Base-by-base conservation (phyloP, 2,113 vertebrate genomes). In the Amblyornis subalaris region DNA sequence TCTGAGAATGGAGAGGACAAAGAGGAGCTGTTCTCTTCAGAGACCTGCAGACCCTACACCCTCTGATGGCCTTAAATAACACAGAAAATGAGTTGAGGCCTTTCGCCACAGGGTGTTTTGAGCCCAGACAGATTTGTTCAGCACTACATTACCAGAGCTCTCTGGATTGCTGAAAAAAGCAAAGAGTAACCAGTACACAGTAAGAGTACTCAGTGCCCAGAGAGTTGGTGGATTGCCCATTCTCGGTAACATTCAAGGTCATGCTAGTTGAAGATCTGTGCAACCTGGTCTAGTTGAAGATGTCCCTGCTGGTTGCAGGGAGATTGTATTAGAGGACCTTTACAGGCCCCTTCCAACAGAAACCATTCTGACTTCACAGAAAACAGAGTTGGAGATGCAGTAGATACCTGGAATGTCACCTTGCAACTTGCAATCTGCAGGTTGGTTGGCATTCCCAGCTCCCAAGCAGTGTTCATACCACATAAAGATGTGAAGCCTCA, bases 311-410 rank as follows among this genome's bases (percentile, higher is more conserved):
- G 38, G 10, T 38, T 53, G 16, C 33, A 45, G 24, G 13, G 58
- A 20, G 29, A 12, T 31, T 31, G 45, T 7, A 40, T 24, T n/a
- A 19, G 24, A 47, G 24, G 24, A 44, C 6, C 4, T 60, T 53
- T 74, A n/a, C 20, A 60, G 16, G 53, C 14, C 21, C 24, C 24
- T 89, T 75, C 70, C 40, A 47, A 54, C 7, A 67, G 14, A 47
- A 67, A 67, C 9, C 7, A 9, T 40, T 53, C 20, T 54, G n/a
- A 26, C 11, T 74, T 90, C 19, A 45, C 22, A 76, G 28, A 73
- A 75, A 40, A 72, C 1, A 0, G 0, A 54, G 33, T 6, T 76
- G 47, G 15, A 80, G 51, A 28, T 47, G 35, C 29, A 62, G 19
- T 9, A 73, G 54, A 16, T 66, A 47, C 23, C 36, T 31, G 16